phyloP scores from a whole-genome alignment of 1,140 invertebrate species.

The Brachionus rotundiformis region DNA sequence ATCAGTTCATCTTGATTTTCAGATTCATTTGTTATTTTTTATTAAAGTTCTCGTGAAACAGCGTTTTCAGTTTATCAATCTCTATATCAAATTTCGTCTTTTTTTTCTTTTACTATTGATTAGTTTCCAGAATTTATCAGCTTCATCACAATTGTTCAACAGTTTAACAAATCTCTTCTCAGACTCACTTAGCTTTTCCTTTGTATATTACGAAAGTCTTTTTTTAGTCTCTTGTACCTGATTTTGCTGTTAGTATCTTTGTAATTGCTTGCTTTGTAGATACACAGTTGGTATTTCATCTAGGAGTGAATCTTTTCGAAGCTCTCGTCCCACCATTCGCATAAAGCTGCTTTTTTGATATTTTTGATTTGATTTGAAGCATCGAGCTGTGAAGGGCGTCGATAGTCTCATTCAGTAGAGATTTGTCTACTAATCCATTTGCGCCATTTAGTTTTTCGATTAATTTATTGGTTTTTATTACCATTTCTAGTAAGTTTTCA shows the following conservation, averaged over 20 bases:
- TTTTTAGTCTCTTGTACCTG: conserved; percentile 45
- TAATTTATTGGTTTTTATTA: background rate
- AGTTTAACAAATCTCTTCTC: conserved; percentile 16
- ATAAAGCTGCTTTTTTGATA: background rate
- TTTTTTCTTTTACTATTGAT: too few relatives aligned
- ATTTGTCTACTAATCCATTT: background rate
- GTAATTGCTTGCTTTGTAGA: conserved; percentile 22
- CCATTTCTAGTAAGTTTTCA: background rate
- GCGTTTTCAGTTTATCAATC: background rate
- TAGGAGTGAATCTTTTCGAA: conserved; percentile 11
- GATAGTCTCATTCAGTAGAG: background rate
- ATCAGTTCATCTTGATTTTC: conserved; percentile 2
- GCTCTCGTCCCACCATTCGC: conserved; percentile 15
- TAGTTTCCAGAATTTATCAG: conserved; percentile 10
- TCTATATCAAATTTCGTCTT: background rate
- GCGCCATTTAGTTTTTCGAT: background rate
- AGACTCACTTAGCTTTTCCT: conserved; percentile 2
- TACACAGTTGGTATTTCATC: conserved; percentile 39
- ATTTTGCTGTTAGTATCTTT: background rate
- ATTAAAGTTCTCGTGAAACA: conserved; percentile 35
- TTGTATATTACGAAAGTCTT: conserved; percentile 32
- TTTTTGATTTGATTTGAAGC: background rate
- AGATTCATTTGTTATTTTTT: background rate
- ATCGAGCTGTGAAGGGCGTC: background rate
- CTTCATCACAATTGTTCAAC: background rate